These are phyloP conservation scores for Euzetes globulus DNA, from an alignment of 2,888 invertebrate genomes.

Conservation along the genomic window DNA sequence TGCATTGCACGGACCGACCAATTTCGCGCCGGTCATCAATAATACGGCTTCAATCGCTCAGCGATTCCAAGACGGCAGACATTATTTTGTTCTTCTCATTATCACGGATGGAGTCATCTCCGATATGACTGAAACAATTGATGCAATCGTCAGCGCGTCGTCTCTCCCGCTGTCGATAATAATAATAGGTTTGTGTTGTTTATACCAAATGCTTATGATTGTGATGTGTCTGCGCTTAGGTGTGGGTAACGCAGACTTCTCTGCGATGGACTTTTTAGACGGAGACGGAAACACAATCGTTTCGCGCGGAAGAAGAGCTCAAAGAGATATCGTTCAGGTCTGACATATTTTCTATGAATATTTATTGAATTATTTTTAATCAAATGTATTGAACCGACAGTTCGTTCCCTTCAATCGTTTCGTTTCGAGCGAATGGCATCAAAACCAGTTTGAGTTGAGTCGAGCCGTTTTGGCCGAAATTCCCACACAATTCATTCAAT, in stretches of 20 bases:
- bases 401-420: slow-evolving; percentile 32
- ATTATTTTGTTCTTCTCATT: slow-evolving; percentile 56
- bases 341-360: background rate
- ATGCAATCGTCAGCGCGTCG: slow-evolving; percentile 51
- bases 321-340: slow-evolving; percentile 41
- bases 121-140: slow-evolving; percentile 53
- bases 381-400: background rate
- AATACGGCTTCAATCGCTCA: slow-evolving; percentile 48
- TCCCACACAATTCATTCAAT: slow-evolving; percentile 26
- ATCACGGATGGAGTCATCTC: slow-evolving; percentile 58
- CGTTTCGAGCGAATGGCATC: background rate
- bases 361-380: background rate
- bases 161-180: slow-evolving; percentile 56
- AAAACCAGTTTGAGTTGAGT: slow-evolving; percentile 16
- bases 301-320: slow-evolving; percentile 6
- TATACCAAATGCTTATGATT: background rate
- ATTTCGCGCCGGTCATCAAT: slow-evolving; percentile 52
- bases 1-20: slow-evolving; percentile 55
- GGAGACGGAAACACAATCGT: slow-evolving; percentile 9
- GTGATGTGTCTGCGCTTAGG: slow-evolving; percentile 45
- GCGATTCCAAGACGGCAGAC: slow-evolving; percentile 50
- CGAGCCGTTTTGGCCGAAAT: slow-evolving; percentile 25
- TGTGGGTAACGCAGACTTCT: slow-evolving; percentile 56
- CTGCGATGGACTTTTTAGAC: slow-evolving; percentile 57
- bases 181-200: slow-evolving; percentile 53